These are phyloP conservation scores for Isoperla grammatica DNA, from an alignment of 2,888 invertebrate genomes.

Conservation along the genomic window DNA sequence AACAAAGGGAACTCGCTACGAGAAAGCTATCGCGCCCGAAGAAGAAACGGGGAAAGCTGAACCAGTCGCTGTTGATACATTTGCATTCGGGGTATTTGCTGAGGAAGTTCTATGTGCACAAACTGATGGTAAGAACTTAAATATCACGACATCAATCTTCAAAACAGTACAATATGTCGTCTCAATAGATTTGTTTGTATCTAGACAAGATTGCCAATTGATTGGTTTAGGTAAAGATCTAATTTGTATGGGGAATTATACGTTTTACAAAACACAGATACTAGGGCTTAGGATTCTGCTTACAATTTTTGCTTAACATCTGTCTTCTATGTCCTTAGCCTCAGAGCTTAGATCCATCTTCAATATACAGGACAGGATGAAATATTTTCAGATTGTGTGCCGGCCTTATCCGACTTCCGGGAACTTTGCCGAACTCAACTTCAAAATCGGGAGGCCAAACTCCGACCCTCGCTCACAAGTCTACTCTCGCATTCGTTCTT, in stretches of 20 bases:
- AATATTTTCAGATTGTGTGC: constrained; percentile 46
- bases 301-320: no score
- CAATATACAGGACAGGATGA: no score
- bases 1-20: constrained; percentile 50
- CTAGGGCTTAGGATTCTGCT: no score
- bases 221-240: no score
- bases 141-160: no score
- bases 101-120: constrained; percentile 64
- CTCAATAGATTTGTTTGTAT: no score
- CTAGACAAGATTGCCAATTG: no score
- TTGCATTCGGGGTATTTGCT: constrained; percentile 68
- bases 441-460: constrained; percentile 57
- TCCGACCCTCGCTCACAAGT: constrained; percentile 61
- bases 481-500: constrained; percentile 70
- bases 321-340: no score
- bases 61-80: constrained; percentile 62
- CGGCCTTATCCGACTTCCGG: constrained; percentile 62
- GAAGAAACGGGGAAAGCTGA: constrained; percentile 52
- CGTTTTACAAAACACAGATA: no score
- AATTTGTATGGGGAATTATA: no score
- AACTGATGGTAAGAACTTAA: constrained; percentile 19
- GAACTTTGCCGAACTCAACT: constrained; percentile 63
- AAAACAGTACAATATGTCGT: no score
- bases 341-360: no score
- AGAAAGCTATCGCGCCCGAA: constrained; percentile 64